A percentile compares a stretch with the other conserved stretches of the same genome.
Conservation (phyloP, 2,797 vertebrate genomes). For the Trichosurus vulpecula region DNA sequence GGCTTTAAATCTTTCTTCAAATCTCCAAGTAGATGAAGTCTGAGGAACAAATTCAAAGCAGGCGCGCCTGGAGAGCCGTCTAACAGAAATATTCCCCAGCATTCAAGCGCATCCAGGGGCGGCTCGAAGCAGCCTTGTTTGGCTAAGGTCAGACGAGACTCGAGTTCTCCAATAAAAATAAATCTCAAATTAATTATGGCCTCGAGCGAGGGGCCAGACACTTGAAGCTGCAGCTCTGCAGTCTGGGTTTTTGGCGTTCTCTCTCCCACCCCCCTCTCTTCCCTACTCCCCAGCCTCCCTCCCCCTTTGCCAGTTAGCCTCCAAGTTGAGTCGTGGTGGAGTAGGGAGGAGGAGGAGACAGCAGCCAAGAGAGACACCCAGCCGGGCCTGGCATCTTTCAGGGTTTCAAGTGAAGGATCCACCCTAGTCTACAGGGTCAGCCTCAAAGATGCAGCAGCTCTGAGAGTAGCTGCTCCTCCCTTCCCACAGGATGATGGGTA, state of each 20-base stretch:
- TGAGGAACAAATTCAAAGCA: conserved; percentile 91
- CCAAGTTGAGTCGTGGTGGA: conserved; percentile 23
- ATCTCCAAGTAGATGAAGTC: conserved; percentile 84
- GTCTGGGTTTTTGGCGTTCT: conserved; percentile 87
- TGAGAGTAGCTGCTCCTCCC: conserved; percentile 3
- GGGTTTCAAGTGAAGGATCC: conserved; percentile 37
- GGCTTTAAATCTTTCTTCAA: conserved; percentile 85
- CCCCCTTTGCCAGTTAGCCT: conserved; percentile 46
- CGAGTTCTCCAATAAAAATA: conserved; percentile 99
- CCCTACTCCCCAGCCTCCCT: background rate
- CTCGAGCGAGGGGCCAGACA: conserved; percentile 95
- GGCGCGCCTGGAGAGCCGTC: conserved; percentile 91
- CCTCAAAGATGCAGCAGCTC: conserved; percentile 39
- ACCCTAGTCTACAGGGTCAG: background rate
- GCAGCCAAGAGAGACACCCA: background rate
- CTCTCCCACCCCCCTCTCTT: background rate
- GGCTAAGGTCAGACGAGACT: conserved; percentile 98
- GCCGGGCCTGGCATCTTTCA: conserved; percentile 57
- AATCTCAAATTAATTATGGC: conserved; percentile 99
- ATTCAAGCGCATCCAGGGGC: conserved; percentile 94
- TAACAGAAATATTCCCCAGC: conserved; percentile 92
- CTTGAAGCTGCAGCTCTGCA: conserved; percentile 91
- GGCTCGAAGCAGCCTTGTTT: conserved; percentile 95
- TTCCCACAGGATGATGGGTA: background rate
- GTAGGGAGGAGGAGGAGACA: background rate